These are phyloP conservation scores for Synaphobranchus kaupii DNA, from an alignment of 2,797 vertebrate species.

Conservation along the genomic window DNA sequence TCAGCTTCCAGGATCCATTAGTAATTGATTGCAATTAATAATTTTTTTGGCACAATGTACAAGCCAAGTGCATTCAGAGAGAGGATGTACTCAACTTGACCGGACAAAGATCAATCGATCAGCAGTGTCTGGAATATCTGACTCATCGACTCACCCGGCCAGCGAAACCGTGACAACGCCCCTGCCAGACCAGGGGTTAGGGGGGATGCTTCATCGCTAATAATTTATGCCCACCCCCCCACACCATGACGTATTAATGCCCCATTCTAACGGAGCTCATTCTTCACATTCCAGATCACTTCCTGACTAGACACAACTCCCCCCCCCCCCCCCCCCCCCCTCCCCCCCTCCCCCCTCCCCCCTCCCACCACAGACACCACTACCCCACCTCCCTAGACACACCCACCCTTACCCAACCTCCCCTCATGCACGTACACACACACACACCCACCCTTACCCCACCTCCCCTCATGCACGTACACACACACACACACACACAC, in stretches of 20 bases:
- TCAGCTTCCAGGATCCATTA: neutral
- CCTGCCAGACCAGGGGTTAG: neutral
- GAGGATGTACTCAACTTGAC: neutral
- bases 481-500: neutral
- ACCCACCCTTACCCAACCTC: constrained; percentile 7
- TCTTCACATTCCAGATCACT: constrained; percentile 63
- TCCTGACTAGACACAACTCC: constrained; percentile 27
- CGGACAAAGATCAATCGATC: neutral
- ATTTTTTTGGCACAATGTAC: neutral
- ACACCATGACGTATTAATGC: constrained; percentile 52
- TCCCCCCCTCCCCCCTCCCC: neutral
- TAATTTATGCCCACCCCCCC: constrained; percentile 54
- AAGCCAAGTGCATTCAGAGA: neutral
- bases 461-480: too few relatives aligned
- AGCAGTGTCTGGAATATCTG: neutral
- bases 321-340: neutral
- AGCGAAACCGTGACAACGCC: neutral
- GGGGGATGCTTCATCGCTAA: constrained; percentile 51
- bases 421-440: too few relatives aligned
- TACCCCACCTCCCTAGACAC: constrained; percentile 32
- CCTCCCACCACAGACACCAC: constrained; percentile 38
- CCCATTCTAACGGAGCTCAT: constrained; percentile 53
- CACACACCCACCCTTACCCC: neutral
- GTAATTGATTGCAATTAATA: neutral
- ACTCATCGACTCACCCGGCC: neutral